Percentiles rank a stretch among this genome's conserved stretches.
Evolutionary conservation across 2,797 vertebrate genomes (phyloP).

Genomic region (Serranus cabrilla): DNA sequence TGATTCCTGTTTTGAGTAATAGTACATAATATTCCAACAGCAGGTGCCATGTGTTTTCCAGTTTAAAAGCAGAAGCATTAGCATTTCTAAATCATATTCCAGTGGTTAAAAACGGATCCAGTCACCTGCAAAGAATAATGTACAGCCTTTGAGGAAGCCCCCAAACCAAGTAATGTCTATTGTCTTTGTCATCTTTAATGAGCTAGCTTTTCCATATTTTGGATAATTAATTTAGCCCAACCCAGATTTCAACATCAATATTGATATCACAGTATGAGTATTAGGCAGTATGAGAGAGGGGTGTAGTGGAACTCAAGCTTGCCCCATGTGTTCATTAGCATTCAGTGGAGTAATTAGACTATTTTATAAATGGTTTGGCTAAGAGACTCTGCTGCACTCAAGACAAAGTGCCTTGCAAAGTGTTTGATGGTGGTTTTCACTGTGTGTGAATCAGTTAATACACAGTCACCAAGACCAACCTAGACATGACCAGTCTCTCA

Average conservation of each 20-base stretch:
- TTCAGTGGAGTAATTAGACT: conserved; percentile 56
- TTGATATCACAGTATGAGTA: conserved; percentile 19
- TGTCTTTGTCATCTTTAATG: conserved; percentile 3
- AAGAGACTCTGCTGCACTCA: conserved; percentile 61
- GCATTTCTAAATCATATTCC: not conserved
- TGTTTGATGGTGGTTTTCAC: conserved; percentile 27
- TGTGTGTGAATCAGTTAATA: conserved; percentile 26
- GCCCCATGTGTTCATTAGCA: conserved; percentile 32
- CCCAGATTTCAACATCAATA: conserved; percentile 38
- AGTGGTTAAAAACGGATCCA: conserved; percentile 7
- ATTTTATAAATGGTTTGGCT: conserved; percentile 60
- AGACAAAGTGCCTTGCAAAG: conserved; percentile 51
- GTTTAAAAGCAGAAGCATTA: conserved; percentile 1
- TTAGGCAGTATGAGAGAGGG: conserved; percentile 7
- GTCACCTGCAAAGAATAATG: not conserved
- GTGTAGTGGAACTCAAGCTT: conserved; percentile 27
- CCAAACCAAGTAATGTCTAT: conserved; percentile 2
- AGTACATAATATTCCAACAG: not conserved
- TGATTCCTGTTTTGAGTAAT: not conserved
- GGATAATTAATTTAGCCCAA: conserved; percentile 16
- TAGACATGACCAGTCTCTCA: conserved; percentile 20
- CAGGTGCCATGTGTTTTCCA: not conserved
- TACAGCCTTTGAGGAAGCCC: not conserved
- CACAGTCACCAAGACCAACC: conserved; percentile 34
- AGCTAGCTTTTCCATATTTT: conserved; percentile 16